These are phyloP conservation scores for Biston stratarius DNA, from an alignment of 2,888 invertebrate species.

Conservation along the genomic window DNA sequence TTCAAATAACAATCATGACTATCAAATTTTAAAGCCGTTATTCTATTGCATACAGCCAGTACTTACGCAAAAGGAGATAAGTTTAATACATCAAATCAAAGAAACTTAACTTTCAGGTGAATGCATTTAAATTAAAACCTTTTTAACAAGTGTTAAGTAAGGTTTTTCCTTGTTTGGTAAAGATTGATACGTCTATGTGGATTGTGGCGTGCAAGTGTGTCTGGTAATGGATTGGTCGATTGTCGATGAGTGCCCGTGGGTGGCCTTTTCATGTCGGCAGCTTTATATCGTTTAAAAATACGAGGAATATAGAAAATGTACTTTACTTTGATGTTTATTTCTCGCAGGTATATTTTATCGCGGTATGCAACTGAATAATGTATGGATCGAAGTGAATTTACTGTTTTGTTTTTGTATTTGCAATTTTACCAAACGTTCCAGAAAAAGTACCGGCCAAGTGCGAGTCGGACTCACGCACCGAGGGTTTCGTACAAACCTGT, in stretches of 20 bases:
- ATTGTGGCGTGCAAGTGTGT: constrained; percentile 55
- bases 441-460: too few species aligned
- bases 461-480: too few species aligned
- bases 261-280: constrained; percentile 70
- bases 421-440: too few species aligned
- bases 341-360: not conserved
- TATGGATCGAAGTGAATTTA: too few species aligned
- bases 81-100: not conserved
- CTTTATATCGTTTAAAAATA: constrained; percentile 65
- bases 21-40: not conserved
- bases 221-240: constrained; percentile 75
- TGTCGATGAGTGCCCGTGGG: constrained; percentile 71
- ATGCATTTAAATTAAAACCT: constrained; percentile 24
- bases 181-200: constrained; percentile 46
- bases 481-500: too few species aligned
- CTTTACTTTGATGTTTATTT: constrained; percentile 22
- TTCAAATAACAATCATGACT: constrained; percentile 1
- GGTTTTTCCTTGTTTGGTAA: constrained; percentile 19
- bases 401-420: too few species aligned
- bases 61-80: constrained; percentile 4
- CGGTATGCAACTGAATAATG: not conserved
- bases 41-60: not conserved
- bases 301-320: constrained; percentile 62
- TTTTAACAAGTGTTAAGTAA: fast-evolving
- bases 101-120: constrained; percentile 30